Evolutionary conservation across 2,888 invertebrate species (phyloP).

Genomic region (Seira sanloemensis): DNA sequence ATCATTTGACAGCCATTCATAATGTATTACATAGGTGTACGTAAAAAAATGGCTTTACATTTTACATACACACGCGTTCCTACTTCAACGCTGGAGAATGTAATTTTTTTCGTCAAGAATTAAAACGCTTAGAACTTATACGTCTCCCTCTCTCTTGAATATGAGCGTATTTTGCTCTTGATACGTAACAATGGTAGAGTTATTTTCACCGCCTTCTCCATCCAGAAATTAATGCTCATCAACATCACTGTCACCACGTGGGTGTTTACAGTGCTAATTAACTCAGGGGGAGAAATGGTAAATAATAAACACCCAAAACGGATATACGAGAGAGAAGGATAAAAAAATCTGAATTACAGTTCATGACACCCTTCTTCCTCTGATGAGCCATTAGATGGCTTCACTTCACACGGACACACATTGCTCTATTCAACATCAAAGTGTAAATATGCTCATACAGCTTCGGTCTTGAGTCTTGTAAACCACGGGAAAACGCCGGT

Average conservation of each 20-base stretch:
- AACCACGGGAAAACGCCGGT: neutral
- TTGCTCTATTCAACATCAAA: neutral
- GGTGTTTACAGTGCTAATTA: constrained; percentile 9
- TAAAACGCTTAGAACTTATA: too few relatives aligned
- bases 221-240: too few relatives aligned
- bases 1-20: constrained; percentile 2
- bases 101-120: too few relatives aligned
- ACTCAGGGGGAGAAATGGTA: constrained; percentile 6
- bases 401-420: neutral
- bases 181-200: too few relatives aligned
- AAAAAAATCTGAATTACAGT: neutral
- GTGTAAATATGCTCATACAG: neutral
- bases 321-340: neutral
- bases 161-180: too few relatives aligned
- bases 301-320: neutral
- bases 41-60: neutral
- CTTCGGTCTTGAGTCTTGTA: neutral
- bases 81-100: too few relatives aligned
- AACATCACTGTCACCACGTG: constrained; percentile 1
- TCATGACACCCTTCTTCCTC: neutral
- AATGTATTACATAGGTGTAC: too few relatives aligned
- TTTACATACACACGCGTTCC: neutral
- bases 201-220: too few relatives aligned
- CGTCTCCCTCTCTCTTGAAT: too few relatives aligned
- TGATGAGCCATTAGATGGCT: constrained; percentile 10